Base-by-base conservation (phyloP, 1,140 invertebrate species). In the Psix sp. region DNA sequence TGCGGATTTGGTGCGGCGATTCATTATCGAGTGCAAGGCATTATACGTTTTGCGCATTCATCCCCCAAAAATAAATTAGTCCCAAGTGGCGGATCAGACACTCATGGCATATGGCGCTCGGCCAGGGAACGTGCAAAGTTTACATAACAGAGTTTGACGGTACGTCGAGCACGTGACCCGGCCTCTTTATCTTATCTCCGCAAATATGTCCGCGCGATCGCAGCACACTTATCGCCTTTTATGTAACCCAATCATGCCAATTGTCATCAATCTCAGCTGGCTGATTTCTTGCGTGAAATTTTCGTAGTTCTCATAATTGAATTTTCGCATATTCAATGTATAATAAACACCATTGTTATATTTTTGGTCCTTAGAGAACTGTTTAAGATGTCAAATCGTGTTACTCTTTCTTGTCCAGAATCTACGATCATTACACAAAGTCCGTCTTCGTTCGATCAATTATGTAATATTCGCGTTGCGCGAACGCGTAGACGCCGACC, bases 61-160 rank as follows among this genome's bases (percentile, higher is more conserved):
- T 42, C 57, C 52, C 77, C 72, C 52, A 77, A 74, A 82, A 82
- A 82, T 80, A 80, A 78, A 75, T 77, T 42, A 72, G 42, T 74
- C 39, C 48, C 38, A 42, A 60, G 35, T 67, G 72, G 72, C 59
- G 65, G 70, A 66, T 57, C 59, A 56, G 63, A 46, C 45, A 52
- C 63, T 46, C 67, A 52, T 70, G 72, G 74, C 70, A 74, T 68
- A 84, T 84, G 83, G 80, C 83, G 43, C 52, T 40, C 65, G 26
- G 80, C 81, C 83, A 83, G 70, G 36, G 78, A 77, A 80, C 72
- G 74, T 76, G 76, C 79, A 68, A 82, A 84, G 82, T 86, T 86
- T 86, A 86, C 83, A 85, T 86, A 85, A 86, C 82, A 84, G 77
- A 82, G 81, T 84, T 86, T 86, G 85, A 86, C 85, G 86, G 82